Conservation (phyloP, 2,797 vertebrate genomes). For the Simalia tracyae region DNA sequence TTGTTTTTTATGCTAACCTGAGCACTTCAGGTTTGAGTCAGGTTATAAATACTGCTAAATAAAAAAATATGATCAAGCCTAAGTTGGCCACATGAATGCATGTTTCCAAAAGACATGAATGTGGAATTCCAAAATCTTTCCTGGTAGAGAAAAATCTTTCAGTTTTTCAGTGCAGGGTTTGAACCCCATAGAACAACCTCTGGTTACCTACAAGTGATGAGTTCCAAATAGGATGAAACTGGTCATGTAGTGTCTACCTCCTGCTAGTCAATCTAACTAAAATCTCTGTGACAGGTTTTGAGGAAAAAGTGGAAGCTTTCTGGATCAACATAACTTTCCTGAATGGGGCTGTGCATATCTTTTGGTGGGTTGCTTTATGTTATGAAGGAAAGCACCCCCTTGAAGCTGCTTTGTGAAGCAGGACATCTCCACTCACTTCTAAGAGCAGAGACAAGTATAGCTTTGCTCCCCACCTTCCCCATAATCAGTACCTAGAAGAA, state of each 20-base stretch:
- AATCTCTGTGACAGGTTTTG: not conserved
- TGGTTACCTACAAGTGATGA: not conserved
- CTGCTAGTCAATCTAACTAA: not conserved
- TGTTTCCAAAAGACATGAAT: not conserved
- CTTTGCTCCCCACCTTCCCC: not conserved
- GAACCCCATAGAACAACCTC: not conserved
- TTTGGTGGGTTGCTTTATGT: not conserved
- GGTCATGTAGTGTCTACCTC: not conserved
- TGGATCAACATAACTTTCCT: not conserved
- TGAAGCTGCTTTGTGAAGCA: not conserved
- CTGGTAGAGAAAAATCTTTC: not conserved
- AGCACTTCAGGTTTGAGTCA: not conserved
- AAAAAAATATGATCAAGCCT: not conserved
- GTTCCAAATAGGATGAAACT: not conserved
- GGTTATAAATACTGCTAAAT: not conserved
- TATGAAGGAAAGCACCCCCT: not conserved
- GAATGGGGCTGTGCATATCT: not conserved
- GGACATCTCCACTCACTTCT: not conserved
- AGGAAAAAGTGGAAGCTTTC: not conserved
- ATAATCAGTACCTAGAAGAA: not conserved
- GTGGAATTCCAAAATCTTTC: not conserved
- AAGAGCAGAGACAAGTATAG: not conserved
- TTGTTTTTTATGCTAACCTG: not conserved
- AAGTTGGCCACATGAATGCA: not conserved
- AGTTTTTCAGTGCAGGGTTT: not conserved